phyloP scores from a whole-genome alignment of 1,140 invertebrate species.

The Muscidifurax raptorellus region DNA sequence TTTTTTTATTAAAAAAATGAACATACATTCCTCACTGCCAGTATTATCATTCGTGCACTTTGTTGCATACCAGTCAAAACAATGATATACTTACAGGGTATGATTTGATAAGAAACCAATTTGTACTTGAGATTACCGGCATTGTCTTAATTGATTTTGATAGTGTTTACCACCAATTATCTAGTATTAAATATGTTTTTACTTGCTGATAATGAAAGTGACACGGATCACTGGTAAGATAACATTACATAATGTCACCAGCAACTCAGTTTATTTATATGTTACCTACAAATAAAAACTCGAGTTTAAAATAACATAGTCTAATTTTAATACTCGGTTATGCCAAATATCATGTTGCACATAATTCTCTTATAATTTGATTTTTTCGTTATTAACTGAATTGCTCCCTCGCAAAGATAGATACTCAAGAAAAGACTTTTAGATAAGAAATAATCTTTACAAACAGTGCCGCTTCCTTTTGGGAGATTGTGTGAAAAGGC shows the following conservation, averaged over 20 bases:
- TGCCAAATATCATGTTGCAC: conserved; percentile 8
- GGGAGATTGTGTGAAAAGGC: conserved; percentile 3
- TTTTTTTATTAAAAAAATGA: too few species aligned
- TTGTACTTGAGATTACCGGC: conserved; percentile 28
- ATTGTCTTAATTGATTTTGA: conserved; percentile 31
- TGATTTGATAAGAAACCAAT: conserved; percentile 6
- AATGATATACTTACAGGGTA: background rate
- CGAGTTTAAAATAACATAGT: conserved; percentile 32
- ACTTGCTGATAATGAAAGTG: conserved; percentile 53
- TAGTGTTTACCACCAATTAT: conserved; percentile 17
- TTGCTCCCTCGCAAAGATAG: background rate
- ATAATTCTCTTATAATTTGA: background rate
- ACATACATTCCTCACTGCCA: background rate
- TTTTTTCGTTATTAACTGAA: conserved; percentile 7
- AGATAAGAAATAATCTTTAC: conserved; percentile 46
- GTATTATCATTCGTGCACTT: background rate
- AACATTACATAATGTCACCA: conserved; percentile 56
- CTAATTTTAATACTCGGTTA: conserved; percentile 15
- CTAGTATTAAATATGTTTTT: conserved; percentile 42
- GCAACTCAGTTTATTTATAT: conserved; percentile 38
- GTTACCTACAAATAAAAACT: conserved; percentile 1
- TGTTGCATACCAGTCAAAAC: background rate
- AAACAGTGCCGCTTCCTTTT: background rate
- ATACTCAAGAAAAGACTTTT: background rate
- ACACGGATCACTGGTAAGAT: conserved; percentile 51